Evolutionary conservation across 2,797 vertebrate species (phyloP), one percentile per base, ranked within the genome.

Genomic region (Chiroxiphia lanceolata): DNA sequence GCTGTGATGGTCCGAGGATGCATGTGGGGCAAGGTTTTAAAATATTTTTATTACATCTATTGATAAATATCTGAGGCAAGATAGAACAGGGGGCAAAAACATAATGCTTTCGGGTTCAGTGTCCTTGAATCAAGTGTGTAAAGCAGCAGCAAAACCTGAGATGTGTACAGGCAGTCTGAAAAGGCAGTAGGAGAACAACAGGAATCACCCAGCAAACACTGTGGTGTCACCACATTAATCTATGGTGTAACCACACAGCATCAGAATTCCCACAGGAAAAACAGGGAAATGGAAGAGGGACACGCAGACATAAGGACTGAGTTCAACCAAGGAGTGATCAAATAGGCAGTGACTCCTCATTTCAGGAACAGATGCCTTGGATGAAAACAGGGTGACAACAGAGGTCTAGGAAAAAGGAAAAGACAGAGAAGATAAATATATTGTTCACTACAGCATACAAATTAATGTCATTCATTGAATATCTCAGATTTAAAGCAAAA

Each of bases 341-440:
- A 60, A 87, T 11, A 29, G 2, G 14, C 0, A 1, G 3, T 0
- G 0, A 48, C 4, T 69, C 23, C 25, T 76, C 11, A 1, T 31
- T 16, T 45, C 1, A 0, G 60, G 51, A 61, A 17, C 7, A 54
- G 45, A 69, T 44, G 9, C 25, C 42, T 51, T 29, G 20, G 40
- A 34, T 47, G 72, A 65, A 75, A 64, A 65, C 20, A 45, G 12
- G 12, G 18, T 65, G 54, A 87, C 11, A 71, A n/a, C 23, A 68
- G 29, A 86, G 21, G 31, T 56, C 34, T 65, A 65, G 22, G 29
- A 77, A 85, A 34, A 91, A 54, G 25, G 15, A 38, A 51, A 78
- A 65, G 10, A 68, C 19, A 77, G 25, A 65, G 26, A 15, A 79
- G 23, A 70, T 42, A 2, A 56, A 3, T 18, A 14, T 15, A 16